Percentiles rank a stretch among this genome's conserved stretches.
These are phyloP conservation scores for Melipona beecheii DNA, from an alignment of 2,888 invertebrate species.

Conservation along the genomic window DNA sequence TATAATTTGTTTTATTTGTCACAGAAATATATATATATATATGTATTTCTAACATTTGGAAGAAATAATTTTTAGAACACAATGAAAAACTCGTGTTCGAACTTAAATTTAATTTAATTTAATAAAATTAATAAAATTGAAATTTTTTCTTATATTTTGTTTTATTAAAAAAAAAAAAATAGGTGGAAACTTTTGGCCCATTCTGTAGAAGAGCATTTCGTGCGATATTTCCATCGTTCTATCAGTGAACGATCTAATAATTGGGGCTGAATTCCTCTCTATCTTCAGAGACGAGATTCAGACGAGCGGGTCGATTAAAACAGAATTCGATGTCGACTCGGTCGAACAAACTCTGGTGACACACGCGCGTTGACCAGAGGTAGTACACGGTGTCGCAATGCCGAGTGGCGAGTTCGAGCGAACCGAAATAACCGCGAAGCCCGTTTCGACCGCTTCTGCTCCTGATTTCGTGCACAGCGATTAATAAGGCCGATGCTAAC, in stretches of 20 bases:
- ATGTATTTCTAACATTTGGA: no score
- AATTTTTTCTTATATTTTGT: no score
- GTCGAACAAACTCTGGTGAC: slow-evolving; percentile 10
- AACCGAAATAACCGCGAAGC: slow-evolving; percentile 55
- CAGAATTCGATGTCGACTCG: slow-evolving; percentile 29
- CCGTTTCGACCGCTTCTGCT: slow-evolving; percentile 23
- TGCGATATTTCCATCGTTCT: background rate
- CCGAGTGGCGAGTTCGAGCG: slow-evolving; percentile 31
- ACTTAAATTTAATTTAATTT: no score
- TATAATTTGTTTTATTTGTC: no score
- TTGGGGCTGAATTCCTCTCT: background rate
- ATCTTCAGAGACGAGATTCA: slow-evolving; percentile 1
- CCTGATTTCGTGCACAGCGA: slow-evolving; percentile 28
- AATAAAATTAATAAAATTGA: no score
- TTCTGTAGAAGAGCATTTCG: no score
- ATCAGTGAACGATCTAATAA: background rate
- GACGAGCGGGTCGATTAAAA: slow-evolving; percentile 6
- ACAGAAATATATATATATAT: no score
- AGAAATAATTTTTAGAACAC: no score
- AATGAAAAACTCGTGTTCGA: no score
- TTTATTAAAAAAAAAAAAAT: no score
- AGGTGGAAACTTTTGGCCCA: no score
- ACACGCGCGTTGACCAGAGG: slow-evolving; percentile 23
- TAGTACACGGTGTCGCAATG: slow-evolving; percentile 38
- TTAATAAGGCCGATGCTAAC: slow-evolving; percentile 37